Evolutionary conservation across 2,113 vertebrate genomes (phyloP).

Genomic region (Pica pica): DNA sequence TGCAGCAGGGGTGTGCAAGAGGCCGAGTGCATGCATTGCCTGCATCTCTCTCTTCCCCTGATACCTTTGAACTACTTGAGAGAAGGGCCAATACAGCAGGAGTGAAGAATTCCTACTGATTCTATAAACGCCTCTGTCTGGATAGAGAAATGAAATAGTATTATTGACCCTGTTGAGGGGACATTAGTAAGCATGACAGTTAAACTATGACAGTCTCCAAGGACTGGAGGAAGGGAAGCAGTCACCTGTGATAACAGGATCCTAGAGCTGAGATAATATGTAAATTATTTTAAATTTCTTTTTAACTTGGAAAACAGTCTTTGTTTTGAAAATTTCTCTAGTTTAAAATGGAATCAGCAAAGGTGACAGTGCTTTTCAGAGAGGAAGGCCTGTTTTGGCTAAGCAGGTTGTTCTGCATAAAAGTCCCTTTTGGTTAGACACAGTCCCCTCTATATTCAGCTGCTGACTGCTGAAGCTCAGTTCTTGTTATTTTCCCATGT

Average conservation of each 20-base stretch:
- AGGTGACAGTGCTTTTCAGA: background rate
- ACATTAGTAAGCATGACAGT: background rate
- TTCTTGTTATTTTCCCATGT: background rate
- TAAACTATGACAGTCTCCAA: background rate
- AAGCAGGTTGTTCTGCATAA: background rate
- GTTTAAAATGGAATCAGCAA: background rate
- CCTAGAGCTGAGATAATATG: background rate
- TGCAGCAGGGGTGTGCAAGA: background rate
- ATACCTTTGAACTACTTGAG: background rate
- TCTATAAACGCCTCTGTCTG: background rate
- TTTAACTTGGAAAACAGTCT: background rate
- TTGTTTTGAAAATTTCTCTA: background rate
- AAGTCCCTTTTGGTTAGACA: background rate
- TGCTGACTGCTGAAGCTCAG: background rate
- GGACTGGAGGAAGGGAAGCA: background rate
- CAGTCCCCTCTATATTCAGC: background rate
- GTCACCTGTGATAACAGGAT: background rate
- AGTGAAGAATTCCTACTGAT: background rate
- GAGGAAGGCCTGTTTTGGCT: background rate
- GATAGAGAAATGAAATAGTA: background rate
- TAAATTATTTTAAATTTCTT: background rate
- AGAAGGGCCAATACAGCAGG: background rate
- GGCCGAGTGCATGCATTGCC: background rate
- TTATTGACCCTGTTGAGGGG: background rate
- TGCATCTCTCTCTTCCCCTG: background rate